Percentiles rank a stretch among this genome's conserved stretches.
Conservation (phyloP, 2,113 vertebrate genomes). For the Gopherus evgoodei region DNA sequence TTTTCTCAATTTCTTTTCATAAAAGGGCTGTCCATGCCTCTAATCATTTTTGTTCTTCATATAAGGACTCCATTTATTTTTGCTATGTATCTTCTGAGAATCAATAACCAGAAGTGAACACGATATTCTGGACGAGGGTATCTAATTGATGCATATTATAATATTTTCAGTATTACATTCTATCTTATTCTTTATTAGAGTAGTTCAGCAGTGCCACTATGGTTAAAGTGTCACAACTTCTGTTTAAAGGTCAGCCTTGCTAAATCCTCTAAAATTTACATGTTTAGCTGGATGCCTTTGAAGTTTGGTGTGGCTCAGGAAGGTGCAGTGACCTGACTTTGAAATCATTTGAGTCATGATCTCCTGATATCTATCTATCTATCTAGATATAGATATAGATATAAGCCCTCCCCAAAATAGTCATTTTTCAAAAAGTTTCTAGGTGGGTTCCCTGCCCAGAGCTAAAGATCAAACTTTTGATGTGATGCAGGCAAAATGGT, state of each 20-base stretch:
- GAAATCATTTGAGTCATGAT: background rate
- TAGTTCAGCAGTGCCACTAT: background rate
- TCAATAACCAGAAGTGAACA: background rate
- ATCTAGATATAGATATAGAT: background rate
- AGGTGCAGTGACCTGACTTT: background rate
- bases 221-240: background rate
- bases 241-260: background rate
- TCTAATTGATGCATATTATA: background rate
- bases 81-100: background rate
- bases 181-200: background rate
- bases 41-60: background rate
- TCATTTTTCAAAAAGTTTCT: background rate
- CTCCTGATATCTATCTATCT: no score
- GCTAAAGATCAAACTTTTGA: background rate
- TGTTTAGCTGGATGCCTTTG: background rate
- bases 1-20: background rate
- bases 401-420: background rate
- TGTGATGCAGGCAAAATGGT: background rate
- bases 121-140: background rate
- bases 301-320: background rate
- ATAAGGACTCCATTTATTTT: background rate
- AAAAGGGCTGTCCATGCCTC: background rate
- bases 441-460: background rate
- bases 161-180: background rate
- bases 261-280: background rate